phyloP scores from a whole-genome alignment of 1,140 invertebrate genomes.

The Magallana angulata region DNA sequence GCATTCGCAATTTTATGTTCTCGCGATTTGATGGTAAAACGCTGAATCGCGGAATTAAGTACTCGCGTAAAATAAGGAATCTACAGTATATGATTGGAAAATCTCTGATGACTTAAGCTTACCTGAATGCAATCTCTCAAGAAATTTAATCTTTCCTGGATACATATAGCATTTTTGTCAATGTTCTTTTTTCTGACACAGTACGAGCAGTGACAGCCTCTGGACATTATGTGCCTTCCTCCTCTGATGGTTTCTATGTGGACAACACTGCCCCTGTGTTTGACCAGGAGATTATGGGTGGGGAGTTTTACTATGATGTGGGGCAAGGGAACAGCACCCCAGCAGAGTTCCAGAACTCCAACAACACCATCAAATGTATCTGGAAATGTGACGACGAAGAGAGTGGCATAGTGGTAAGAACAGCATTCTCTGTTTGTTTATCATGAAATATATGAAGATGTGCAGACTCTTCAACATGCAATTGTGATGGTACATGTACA shows the following conservation, averaged over 20 bases:
- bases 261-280: conserved; percentile 61
- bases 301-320: conserved; percentile 61
- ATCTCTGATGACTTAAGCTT: too few species aligned
- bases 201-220: conserved; percentile 63
- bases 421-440: neutral
- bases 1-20: too few species aligned
- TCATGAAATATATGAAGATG: neutral
- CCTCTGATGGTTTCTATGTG: conserved; percentile 62
- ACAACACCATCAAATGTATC: conserved; percentile 62
- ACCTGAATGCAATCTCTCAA: too few species aligned
- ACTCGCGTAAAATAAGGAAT: too few species aligned
- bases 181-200: neutral
- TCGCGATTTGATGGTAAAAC: too few species aligned
- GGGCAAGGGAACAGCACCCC: conserved; percentile 60
- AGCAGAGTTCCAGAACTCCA: conserved; percentile 59
- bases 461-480: neutral
- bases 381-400: conserved; percentile 63
- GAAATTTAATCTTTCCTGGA: neutral
- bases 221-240: conserved; percentile 46
- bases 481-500: neutral
- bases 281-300: conserved; percentile 48
- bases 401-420: conserved; percentile 57
- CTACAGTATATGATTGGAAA: too few species aligned
- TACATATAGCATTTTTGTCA: neutral
- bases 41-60: too few species aligned